Conservation (phyloP, 1,140 invertebrate species). For the Pseudobourletiella spinata region DNA sequence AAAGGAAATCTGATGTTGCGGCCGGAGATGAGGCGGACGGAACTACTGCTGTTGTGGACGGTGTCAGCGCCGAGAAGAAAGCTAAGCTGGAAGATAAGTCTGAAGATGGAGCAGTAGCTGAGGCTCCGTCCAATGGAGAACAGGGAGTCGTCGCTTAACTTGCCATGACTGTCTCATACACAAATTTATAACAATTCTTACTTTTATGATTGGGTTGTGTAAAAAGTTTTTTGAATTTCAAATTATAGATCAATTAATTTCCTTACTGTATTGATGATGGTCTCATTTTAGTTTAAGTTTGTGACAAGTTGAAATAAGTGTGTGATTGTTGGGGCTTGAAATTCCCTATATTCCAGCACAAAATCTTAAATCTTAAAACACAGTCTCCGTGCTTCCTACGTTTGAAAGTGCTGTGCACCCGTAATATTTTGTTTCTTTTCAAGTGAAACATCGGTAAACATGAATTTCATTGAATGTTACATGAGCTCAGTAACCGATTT, state of each 20-base stretch:
- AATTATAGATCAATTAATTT: slow-evolving; percentile 4
- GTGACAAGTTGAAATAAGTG: neutral
- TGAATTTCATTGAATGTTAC: no score
- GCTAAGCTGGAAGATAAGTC: slow-evolving; percentile 30
- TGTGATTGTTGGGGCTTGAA: neutral
- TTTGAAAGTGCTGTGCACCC: neutral
- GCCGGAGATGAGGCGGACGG: slow-evolving; percentile 4
- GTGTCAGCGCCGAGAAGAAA: slow-evolving; percentile 27
- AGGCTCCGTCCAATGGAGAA: slow-evolving; percentile 19
- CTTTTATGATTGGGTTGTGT: slow-evolving; percentile 8
- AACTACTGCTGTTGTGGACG: slow-evolving; percentile 3
- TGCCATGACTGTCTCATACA: slow-evolving; percentile 1
- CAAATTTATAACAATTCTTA: neutral
- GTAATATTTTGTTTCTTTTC: no score
- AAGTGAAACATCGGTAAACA: no score
- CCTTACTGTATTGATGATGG: slow-evolving; percentile 11
- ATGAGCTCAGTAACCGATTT: no score
- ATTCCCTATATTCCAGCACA: slow-evolving; percentile 7
- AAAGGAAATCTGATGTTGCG: slow-evolving; percentile 16
- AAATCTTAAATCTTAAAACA: neutral
- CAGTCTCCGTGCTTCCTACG: neutral
- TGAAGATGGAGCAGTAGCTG: slow-evolving; percentile 17
- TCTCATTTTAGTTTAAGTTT: slow-evolving; percentile 7
- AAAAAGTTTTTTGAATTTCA: slow-evolving; percentile 9
- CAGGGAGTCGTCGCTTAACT: slow-evolving; percentile 24